These are phyloP conservation scores for Salvator merianae DNA, from an alignment of 2,113 vertebrate species.

Conservation along the genomic window DNA sequence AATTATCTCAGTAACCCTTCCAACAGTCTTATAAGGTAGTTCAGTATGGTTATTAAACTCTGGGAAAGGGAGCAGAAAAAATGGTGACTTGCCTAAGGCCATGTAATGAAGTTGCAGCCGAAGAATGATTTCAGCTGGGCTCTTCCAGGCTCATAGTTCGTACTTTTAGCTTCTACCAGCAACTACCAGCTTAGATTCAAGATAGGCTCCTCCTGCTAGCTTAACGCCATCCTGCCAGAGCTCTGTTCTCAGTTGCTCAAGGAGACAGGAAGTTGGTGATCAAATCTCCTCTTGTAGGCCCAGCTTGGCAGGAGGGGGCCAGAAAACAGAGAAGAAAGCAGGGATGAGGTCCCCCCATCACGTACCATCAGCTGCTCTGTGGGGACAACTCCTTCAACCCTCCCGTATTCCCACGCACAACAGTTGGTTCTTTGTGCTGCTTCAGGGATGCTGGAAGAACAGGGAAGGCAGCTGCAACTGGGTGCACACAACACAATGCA, in stretches of 20 bases:
- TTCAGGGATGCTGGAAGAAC: not conserved
- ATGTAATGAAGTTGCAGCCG: not conserved
- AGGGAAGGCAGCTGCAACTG: constrained; percentile 14
- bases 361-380: not conserved
- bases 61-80: not conserved
- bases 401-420: not conserved
- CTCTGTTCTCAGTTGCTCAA: too few species aligned
- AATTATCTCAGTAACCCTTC: not conserved
- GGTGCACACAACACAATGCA: not conserved
- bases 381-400: not conserved
- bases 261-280: constrained; percentile 6
- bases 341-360: not conserved
- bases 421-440: not conserved
- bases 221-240: not conserved
- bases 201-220: not conserved
- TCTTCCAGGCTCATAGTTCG: not conserved
- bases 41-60: not conserved
- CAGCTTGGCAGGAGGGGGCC: not conserved
- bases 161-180: not conserved
- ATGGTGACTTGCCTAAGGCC: not conserved
- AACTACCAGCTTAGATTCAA: not conserved
- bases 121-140: not conserved
- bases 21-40: not conserved
- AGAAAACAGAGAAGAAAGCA: constrained; percentile 5
- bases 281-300: not conserved